Percentiles rank a stretch among this genome's conserved stretches.
These are phyloP conservation scores for Cricetomys ansorgei DNA, from an alignment of 2,113 vertebrate genomes.

Conservation along the genomic window DNA sequence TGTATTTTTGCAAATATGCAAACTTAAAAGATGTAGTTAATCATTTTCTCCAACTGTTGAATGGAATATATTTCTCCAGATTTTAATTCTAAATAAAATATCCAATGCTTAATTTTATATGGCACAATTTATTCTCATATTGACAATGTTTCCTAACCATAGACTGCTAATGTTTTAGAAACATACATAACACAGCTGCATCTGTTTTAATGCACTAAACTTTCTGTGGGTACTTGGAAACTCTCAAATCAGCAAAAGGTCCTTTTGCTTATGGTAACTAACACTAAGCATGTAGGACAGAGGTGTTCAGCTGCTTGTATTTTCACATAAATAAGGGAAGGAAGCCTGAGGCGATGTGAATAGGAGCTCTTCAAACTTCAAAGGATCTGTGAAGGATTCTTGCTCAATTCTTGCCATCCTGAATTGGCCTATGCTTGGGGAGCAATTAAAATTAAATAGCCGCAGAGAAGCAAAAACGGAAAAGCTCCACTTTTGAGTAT, in stretches of 20 bases:
- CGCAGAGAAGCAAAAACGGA: conserved; percentile 83
- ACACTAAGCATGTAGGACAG: conserved; percentile 71
- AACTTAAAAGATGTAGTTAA: background rate
- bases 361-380: conserved; percentile 86
- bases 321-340: conserved; percentile 82
- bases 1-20: background rate
- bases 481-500: conserved; percentile 79
- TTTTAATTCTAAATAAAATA: background rate
- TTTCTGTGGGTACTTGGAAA: conserved; percentile 52
- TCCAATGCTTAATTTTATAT: background rate
- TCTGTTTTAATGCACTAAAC: conserved; percentile 70
- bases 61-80: background rate
- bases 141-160: background rate
- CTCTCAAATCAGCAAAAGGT: conserved; percentile 58
- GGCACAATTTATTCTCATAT: background rate
- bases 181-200: conserved; percentile 56
- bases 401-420: conserved; percentile 84
- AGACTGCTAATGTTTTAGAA: conserved; percentile 67
- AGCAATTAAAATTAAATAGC: conserved; percentile 91
- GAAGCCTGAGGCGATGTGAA: conserved; percentile 86
- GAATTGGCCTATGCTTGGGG: conserved; percentile 88
- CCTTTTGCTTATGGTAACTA: conserved; percentile 73
- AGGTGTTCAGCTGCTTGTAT: conserved; percentile 77
- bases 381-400: conserved; percentile 84
- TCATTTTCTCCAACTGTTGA: background rate